Evolutionary conservation across 2,113 vertebrate species (phyloP), one percentile per base, ranked within the genome.

Genomic region (Bambusicola thoracicus): DNA sequence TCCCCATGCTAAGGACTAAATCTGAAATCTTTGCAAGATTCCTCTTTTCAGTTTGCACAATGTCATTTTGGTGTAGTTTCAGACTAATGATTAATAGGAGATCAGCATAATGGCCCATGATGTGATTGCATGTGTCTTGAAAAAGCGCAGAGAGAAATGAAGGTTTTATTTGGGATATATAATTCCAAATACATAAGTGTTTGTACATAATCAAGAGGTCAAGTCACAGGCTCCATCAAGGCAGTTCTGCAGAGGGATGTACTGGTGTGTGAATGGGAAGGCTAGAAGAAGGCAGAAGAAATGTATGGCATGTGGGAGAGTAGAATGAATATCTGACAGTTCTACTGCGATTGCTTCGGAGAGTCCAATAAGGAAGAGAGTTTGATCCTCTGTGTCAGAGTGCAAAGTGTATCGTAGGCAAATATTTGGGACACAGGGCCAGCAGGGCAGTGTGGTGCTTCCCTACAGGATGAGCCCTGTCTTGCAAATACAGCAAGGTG

Each of bases 1-100:
- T 68, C 24, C 29, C 40, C 1, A 1, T 49, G 0, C 0, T n/a
- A 43, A 68, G 36, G 40, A 49, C 65, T 43, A 79, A 73, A 62
- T 53, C 36, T 44, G 24, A 85, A 79, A 43, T 40, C 14, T 61
- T 49, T 61, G 27, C 27, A 58, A 75, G 25, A 44, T n/a, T 65
- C 40, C 51, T 73, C 14, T n/a, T 69, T 77, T 63, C 9, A 34
- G 1, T 69, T 65, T 82, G 19, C 11, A 12, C 36, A 24, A 9
- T 32, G 6, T 8, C 7, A 36, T 56, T 85, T n/a, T 56, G 6
- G 5, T 36, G 20, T 8, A 43, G 27, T 63, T 92, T 86, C 34
- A 75, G 65, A 51, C 13, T 40, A 46, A 17, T 11, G 6, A 41
- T 22, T 4, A 34, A 48, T 24, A 53, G 55, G 65, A 55, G 30